These are phyloP conservation scores for Heliconius cydno DNA, from an alignment of 2,888 invertebrate genomes.

Conservation along the genomic window DNA sequence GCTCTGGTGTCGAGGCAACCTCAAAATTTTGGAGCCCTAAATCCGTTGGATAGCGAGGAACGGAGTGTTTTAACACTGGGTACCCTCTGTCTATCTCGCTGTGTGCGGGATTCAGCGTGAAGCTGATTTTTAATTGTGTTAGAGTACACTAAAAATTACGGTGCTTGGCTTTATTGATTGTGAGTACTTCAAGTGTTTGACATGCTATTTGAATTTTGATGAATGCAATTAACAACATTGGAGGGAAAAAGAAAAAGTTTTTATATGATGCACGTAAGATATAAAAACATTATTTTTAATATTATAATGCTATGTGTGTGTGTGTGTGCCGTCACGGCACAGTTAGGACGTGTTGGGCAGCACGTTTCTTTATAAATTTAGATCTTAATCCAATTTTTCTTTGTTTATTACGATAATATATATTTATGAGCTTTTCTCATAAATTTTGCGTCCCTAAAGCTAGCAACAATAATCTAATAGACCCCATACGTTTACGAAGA, in stretches of 20 bases:
- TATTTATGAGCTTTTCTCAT: too few species aligned
- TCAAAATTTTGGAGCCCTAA: too few species aligned
- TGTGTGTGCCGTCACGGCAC: background rate
- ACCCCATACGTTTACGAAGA: too few species aligned
- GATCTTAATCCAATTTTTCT: background rate
- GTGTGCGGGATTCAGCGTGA: too few species aligned
- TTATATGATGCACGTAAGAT: background rate
- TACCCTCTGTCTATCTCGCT: too few species aligned
- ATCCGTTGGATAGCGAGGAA: too few species aligned
- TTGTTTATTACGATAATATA: background rate
- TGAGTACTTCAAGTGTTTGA: constrained; percentile 16
- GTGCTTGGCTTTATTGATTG: constrained; percentile 22
- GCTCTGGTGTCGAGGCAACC: too few species aligned
- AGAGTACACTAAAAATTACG: constrained; percentile 11
- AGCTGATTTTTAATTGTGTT: too few species aligned
- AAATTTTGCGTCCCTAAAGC: too few species aligned
- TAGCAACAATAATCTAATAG: too few species aligned
- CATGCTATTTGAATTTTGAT: constrained; percentile 1
- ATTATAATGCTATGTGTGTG: background rate
- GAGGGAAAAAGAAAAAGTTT: background rate
- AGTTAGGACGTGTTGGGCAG: background rate
- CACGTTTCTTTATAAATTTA: background rate
- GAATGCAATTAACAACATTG: background rate
- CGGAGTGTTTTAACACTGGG: too few species aligned
- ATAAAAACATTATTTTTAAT: background rate